Conservation (phyloP, 2,113 vertebrate genomes). For the Nymphicus hollandicus region DNA sequence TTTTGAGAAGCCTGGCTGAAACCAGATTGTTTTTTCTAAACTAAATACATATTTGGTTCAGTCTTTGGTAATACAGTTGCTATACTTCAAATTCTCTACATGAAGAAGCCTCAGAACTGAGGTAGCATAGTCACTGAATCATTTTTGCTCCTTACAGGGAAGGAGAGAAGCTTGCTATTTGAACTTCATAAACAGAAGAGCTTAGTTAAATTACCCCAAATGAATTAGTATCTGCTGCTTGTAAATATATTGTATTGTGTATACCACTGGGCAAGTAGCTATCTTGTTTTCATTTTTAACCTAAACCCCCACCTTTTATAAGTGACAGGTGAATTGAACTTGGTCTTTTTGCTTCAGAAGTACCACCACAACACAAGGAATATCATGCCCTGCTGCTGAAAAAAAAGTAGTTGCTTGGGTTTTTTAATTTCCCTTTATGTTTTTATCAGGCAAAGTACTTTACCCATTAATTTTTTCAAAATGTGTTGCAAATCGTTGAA, state of each 20-base stretch:
- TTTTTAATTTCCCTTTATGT: neutral
- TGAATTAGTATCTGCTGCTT: neutral
- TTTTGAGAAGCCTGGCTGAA: constrained; percentile 49
- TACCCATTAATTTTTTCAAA: neutral
- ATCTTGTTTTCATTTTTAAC: neutral
- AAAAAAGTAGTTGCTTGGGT: rapidly evolving
- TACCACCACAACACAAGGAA: neutral
- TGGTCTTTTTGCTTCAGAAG: neutral
- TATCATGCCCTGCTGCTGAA: neutral
- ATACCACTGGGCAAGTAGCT: neutral
- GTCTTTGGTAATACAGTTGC: constrained; percentile 23
- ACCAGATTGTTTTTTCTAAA: constrained; percentile 8
- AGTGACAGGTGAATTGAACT: neutral
- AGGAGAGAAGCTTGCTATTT: neutral
- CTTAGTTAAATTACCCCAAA: neutral
- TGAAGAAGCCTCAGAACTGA: neutral
- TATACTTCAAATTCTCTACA: neutral
- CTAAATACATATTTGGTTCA: constrained; percentile 10
- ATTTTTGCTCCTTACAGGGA: constrained; percentile 24
- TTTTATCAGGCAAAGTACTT: constrained; percentile 14
- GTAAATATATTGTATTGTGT: neutral
- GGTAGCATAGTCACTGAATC: neutral
- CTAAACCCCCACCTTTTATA: neutral
- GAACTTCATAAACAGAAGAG: neutral
- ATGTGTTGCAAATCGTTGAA: neutral